phyloP scores from a whole-genome alignment of 64 coral and sea anemone genomes.

The Stichodactyla helianthus region DNA sequence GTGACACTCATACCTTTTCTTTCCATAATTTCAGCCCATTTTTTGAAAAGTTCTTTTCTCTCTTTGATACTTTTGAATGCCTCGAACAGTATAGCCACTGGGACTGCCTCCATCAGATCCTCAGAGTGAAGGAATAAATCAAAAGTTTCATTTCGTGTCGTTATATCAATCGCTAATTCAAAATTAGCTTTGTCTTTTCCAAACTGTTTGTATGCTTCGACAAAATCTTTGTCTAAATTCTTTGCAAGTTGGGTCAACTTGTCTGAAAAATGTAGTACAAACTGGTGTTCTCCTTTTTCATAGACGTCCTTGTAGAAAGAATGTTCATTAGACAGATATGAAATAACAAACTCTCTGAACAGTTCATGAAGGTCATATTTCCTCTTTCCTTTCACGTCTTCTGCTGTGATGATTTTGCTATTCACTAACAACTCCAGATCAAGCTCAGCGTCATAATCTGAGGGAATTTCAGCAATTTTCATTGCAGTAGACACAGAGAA shows the following conservation, averaged over 20 bases:
- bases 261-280: neutral
- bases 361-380: too few relatives aligned
- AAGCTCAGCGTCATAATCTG: too few relatives aligned
- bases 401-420: too few relatives aligned
- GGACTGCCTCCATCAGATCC: neutral
- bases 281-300: too few relatives aligned
- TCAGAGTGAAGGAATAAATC: neutral
- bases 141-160: neutral
- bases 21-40: neutral
- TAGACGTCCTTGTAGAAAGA: too few relatives aligned
- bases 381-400: too few relatives aligned
- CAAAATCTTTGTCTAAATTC: neutral
- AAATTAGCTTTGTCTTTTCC: neutral
- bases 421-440: too few relatives aligned
- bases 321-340: too few relatives aligned
- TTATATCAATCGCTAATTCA: too few relatives aligned
- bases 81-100: neutral
- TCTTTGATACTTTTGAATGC: neutral
- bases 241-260: neutral
- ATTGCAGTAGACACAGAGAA: conserved; percentile 20
- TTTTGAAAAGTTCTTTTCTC: neutral
- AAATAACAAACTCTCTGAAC: too few relatives aligned
- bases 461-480: too few relatives aligned
- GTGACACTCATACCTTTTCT: neutral
- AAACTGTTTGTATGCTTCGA: neutral